Evolutionary conservation across 2,888 invertebrate species (phyloP).

Genomic region (Ectropis crepuscularia): DNA sequence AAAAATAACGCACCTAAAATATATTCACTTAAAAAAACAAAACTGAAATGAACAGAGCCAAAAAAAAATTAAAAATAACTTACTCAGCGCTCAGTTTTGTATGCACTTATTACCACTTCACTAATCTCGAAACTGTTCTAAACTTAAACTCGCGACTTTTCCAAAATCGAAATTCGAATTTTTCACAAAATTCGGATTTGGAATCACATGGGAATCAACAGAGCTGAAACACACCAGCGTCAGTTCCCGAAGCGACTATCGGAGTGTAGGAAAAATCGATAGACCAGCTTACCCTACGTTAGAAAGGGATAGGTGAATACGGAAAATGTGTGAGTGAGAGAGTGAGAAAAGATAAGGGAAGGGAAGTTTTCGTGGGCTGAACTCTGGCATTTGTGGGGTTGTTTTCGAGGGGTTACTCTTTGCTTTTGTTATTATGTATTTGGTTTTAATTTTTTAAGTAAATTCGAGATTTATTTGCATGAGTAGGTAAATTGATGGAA

Average conservation of each 20-base stretch:
- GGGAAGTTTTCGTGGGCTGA: conserved; percentile 20
- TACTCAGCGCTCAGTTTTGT: conserved; percentile 2
- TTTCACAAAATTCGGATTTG: conserved; percentile 7
- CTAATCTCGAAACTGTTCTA: conserved; percentile 9
- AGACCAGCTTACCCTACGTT: conserved; percentile 16
- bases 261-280: conserved; percentile 32
- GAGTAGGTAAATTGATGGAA: no score
- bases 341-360: conserved; percentile 34
- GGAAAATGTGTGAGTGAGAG: conserved; percentile 33
- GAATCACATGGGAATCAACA: conserved; percentile 29
- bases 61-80: no score
- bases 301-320: conserved; percentile 15
- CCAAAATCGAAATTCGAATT: not conserved
- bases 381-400: conserved; percentile 37
- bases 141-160: conserved; percentile 4
- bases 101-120: conserved; percentile 18
- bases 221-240: conserved; percentile 20
- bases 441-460: no score
- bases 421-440: conserved; percentile 20
- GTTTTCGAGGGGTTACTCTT: conserved; percentile 39
- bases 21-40: no score
- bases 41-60: no score
- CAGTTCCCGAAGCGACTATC: conserved; percentile 11
- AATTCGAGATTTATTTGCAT: no score
- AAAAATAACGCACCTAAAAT: no score